Conservation (phyloP, 2,888 invertebrate genomes). For the Trissolcus brochymenae region DNA sequence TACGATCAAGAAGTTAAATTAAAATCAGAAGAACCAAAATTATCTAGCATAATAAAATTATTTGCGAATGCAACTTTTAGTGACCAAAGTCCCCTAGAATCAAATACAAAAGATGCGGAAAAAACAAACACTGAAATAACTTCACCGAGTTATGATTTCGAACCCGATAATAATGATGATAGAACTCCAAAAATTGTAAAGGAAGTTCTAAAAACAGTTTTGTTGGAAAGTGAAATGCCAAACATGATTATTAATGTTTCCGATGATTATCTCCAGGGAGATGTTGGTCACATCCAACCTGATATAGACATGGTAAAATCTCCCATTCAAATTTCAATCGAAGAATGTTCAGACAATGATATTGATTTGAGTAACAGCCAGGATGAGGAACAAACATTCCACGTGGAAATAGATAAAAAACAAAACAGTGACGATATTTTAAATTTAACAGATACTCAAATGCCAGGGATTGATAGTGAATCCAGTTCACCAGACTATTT, state of each 20-base stretch:
- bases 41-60: constrained; percentile 59
- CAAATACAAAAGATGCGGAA: constrained; percentile 66
- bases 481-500: constrained; percentile 73
- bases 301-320: constrained; percentile 71
- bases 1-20: constrained; percentile 66
- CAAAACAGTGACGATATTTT: constrained; percentile 74
- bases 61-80: constrained; percentile 68
- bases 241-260: constrained; percentile 67
- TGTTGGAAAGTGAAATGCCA: constrained; percentile 65
- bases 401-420: constrained; percentile 66
- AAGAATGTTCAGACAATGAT: constrained; percentile 74
- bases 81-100: constrained; percentile 73
- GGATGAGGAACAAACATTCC: constrained; percentile 66
- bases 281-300: constrained; percentile 57
- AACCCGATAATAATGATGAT: constrained; percentile 15
- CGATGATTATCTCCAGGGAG: constrained; percentile 52
- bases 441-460: constrained; percentile 70
- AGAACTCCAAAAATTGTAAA: constrained; percentile 14
- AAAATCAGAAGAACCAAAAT: constrained; percentile 51
- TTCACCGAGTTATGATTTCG: background rate
- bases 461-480: constrained; percentile 72
- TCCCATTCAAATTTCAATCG: constrained; percentile 75
- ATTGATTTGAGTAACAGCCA: constrained; percentile 62
- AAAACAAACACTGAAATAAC: constrained; percentile 25
- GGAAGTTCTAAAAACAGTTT: constrained; percentile 31